phyloP scores from a whole-genome alignment of 1,140 invertebrate genomes.

The Brachionus manjavacas region DNA sequence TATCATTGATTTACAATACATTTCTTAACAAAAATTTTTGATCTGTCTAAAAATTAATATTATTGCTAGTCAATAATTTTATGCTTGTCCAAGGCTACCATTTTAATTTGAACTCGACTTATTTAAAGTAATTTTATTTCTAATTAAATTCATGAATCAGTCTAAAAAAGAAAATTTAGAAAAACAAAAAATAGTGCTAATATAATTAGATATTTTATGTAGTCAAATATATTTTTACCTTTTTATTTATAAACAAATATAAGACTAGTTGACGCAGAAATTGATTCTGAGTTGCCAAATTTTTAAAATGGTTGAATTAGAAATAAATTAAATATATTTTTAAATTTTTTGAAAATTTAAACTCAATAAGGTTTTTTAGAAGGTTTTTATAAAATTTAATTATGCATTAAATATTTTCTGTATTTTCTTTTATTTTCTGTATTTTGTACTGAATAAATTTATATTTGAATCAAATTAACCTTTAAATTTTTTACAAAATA shows the following conservation, averaged over 20 bases:
- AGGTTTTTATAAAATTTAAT: background rate
- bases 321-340: background rate
- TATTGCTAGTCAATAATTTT: background rate
- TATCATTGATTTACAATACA: background rate
- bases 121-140: background rate
- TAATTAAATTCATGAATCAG: background rate
- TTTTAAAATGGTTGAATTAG: background rate
- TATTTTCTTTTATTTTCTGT: background rate
- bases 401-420: background rate
- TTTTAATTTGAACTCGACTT: background rate
- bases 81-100: background rate
- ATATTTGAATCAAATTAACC: background rate
- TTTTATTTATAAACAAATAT: background rate
- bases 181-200: background rate
- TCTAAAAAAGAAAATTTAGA: background rate
- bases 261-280: background rate
- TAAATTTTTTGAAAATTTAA: background rate
- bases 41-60: background rate
- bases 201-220: background rate
- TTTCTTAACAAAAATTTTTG: background rate
- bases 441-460: background rate
- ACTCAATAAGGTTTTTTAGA: background rate
- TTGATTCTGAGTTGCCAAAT: background rate
- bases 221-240: background rate
- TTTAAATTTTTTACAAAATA: too few relatives aligned